Conservation (phyloP, 2,888 invertebrate species). For the Deilephila elpenor region DNA sequence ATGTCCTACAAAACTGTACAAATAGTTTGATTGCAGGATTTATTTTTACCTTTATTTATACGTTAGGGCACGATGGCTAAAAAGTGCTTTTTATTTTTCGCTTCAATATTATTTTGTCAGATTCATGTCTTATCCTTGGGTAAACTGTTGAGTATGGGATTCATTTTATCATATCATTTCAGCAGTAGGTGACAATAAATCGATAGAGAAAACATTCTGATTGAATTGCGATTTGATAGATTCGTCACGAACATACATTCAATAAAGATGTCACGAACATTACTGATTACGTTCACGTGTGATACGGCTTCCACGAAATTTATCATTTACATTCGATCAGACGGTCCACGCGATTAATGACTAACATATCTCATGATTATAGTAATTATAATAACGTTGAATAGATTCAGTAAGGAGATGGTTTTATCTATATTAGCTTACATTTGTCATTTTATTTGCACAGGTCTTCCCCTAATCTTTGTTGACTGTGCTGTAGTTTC, state of each 20-base stretch:
- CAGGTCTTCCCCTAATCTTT: too few relatives aligned
- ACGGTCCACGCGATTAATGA: not conserved
- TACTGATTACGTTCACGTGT: not conserved
- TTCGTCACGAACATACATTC: slow-evolving; percentile 16
- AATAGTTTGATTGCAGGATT: too few relatives aligned
- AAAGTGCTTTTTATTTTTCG: too few relatives aligned
- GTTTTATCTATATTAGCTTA: not conserved
- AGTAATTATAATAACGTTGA: not conserved
- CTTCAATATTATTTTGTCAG: too few relatives aligned
- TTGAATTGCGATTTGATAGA: not conserved
- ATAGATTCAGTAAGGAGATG: not conserved
- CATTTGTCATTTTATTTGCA: too few relatives aligned
- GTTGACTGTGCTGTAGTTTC: too few relatives aligned
- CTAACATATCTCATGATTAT: not conserved
- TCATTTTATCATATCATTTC: not conserved
- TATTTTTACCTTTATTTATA: too few relatives aligned
- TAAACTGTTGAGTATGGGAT: too few relatives aligned
- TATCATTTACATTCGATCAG: slow-evolving; percentile 2
- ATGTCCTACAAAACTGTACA: too few relatives aligned
- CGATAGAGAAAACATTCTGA: not conserved
- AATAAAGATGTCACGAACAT: slow-evolving; percentile 8
- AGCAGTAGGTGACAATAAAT: slow-evolving; percentile 1
- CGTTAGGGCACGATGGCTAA: too few relatives aligned
- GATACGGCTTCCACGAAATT: slow-evolving; percentile 5
- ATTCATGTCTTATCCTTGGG: too few relatives aligned